These are phyloP conservation scores for Dromaius novaehollandiae DNA, from an alignment of 2,113 vertebrate species.

Conservation along the genomic window DNA sequence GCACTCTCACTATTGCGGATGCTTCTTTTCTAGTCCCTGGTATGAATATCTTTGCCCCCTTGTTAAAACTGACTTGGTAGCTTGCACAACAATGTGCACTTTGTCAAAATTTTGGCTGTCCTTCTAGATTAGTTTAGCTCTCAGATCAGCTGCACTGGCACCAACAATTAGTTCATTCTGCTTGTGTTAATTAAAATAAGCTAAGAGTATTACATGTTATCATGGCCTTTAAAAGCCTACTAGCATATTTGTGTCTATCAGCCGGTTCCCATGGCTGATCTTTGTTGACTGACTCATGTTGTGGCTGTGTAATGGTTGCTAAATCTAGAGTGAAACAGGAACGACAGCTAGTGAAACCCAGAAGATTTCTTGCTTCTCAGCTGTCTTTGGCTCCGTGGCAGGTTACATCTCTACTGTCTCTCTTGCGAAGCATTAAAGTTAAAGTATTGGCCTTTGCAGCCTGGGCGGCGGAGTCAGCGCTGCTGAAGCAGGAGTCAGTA, in stretches of 20 bases:
- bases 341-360: not conserved
- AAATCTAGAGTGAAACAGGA: not conserved
- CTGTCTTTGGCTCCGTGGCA: not conserved
- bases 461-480: not conserved
- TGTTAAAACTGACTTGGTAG: not conserved
- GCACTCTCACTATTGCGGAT: not conserved
- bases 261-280: not conserved
- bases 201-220: not conserved
- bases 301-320: not conserved
- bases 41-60: not conserved
- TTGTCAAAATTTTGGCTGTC: not conserved
- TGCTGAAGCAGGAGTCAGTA: not conserved
- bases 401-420: not conserved
- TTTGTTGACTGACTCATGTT: not conserved
- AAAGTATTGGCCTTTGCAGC: not conserved
- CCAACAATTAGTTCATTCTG: not conserved
- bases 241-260: not conserved
- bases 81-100: not conserved
- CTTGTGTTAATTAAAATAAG: conserved; percentile 20
- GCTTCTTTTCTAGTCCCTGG: not conserved
- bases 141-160: not conserved
- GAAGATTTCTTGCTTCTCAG: not conserved
- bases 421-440: not conserved
- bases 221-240: not conserved
- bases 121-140: not conserved